A percentile compares a stretch with the other conserved stretches of the same genome.
phyloP scores from a whole-genome alignment of 1,140 invertebrate genomes.

The Drosophila punjabiensis region DNA sequence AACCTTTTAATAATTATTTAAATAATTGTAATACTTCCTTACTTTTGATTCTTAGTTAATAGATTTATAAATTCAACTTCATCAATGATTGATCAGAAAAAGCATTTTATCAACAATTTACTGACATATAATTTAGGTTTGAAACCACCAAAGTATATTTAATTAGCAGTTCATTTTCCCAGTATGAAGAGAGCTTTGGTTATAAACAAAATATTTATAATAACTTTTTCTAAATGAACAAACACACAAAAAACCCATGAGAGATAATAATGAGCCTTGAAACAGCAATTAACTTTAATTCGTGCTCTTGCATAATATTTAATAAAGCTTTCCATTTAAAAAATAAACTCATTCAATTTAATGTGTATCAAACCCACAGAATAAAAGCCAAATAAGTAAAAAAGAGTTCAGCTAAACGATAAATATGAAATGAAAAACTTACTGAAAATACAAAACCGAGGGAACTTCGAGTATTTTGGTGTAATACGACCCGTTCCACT shows the following conservation, averaged over 20 bases:
- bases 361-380: not conserved
- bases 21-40: too few relatives aligned
- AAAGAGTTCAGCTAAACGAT: not conserved
- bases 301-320: slow-evolving; percentile 3
- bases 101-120: not conserved
- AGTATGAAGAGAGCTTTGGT: not conserved
- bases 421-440: slow-evolving; percentile 5
- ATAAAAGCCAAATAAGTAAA: not conserved
- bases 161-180: slow-evolving; percentile 1
- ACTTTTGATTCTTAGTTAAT: not conserved
- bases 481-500: not conserved
- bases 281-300: slow-evolving; percentile 13
- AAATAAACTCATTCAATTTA: slow-evolving; percentile 4
- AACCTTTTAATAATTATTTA: too few relatives aligned
- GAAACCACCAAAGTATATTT: not conserved
- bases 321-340: slow-evolving; percentile 3
- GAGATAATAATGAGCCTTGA: slow-evolving; percentile 9
- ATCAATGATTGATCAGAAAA: not conserved
- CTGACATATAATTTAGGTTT: not conserved
- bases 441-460: slow-evolving; percentile 71
- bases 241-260: not conserved
- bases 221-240: not conserved
- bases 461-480: slow-evolving; percentile 44
- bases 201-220: not conserved
- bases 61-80: not conserved